Conservation (phyloP, 2,888 invertebrate species). For the Rhabditoides inermis region DNA sequence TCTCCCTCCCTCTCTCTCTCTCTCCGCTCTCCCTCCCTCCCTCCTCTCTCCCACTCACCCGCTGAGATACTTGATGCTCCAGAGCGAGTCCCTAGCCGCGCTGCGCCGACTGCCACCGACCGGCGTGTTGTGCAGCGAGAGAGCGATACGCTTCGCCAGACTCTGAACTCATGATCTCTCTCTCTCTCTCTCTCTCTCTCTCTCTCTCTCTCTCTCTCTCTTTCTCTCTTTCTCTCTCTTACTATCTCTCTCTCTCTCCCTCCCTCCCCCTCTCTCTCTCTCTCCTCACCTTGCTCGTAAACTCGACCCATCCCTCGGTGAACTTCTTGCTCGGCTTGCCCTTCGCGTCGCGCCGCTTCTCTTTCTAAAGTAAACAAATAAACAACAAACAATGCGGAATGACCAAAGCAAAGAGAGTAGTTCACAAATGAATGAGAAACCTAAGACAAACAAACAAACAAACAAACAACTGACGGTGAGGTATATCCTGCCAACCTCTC, state of each 20-base stretch:
- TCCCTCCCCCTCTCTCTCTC: conserved; percentile 23
- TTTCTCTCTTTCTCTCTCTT: conserved; percentile 22
- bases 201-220: conserved; percentile 32
- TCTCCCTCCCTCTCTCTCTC: no score
- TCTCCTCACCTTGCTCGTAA: conserved; percentile 37
- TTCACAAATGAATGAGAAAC: not conserved
- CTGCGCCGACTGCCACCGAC: conserved; percentile 77
- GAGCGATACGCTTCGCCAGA: conserved; percentile 73
- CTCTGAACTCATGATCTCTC: conserved; percentile 38
- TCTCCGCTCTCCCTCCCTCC: no score
- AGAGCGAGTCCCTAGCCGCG: conserved; percentile 78
- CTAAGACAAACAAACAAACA: not conserved
- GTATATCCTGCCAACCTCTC: conserved; percentile 40
- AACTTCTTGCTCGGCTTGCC: conserved; percentile 23
- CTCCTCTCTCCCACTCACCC: conserved; percentile 60
- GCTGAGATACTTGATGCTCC: conserved; percentile 91
- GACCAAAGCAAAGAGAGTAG: not conserved
- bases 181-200: conserved; percentile 23
- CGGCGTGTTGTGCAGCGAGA: conserved; percentile 71
- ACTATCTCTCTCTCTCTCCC: conserved; percentile 21
- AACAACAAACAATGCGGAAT: not conserved
- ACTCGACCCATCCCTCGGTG: conserved; percentile 49
- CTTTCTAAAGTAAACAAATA: not conserved
- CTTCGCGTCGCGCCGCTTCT: not conserved
- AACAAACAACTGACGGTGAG: conserved; percentile 23